phyloP scores from a whole-genome alignment of 2,888 invertebrate species.

The Pyralis farinalis region DNA sequence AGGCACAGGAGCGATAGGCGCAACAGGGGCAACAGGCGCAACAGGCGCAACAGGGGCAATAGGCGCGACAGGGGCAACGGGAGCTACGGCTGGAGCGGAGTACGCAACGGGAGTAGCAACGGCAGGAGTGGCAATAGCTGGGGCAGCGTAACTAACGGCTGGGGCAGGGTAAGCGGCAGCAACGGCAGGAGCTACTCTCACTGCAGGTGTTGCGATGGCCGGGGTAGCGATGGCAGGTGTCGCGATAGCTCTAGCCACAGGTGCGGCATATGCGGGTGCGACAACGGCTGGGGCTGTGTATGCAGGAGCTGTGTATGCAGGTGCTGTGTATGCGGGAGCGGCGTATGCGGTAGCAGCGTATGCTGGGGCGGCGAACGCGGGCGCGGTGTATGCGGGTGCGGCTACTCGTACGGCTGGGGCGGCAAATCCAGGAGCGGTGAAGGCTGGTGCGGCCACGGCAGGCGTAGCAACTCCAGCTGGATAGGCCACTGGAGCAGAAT shows the following conservation, averaged over 20 bases:
- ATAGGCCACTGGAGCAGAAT: constrained; percentile 3
- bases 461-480: not conserved
- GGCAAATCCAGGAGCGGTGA: constrained; percentile 9
- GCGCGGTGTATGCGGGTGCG: constrained; percentile 9
- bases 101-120: constrained; percentile 7
- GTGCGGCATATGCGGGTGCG: constrained; percentile 10
- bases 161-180: constrained; percentile 12
- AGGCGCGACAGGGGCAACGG: constrained; percentile 1
- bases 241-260: constrained; percentile 2
- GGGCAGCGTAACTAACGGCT: constrained; percentile 7
- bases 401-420: constrained; percentile 7
- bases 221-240: constrained; percentile 17
- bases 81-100: constrained; percentile 8
- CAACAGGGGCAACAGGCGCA: constrained; percentile 5
- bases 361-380: constrained; percentile 16
- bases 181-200: constrained; percentile 13
- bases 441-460: not conserved
- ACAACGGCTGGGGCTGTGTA: not conserved
- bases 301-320: constrained; percentile 1
- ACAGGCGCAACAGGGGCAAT: no score
- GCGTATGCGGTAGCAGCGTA: constrained; percentile 11
- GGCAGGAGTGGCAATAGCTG: constrained; percentile 4
- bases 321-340: constrained; percentile 15
- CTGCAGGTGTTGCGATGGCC: constrained; percentile 6
- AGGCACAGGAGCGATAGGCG: constrained; percentile 6